Conservation (phyloP, 2,113 vertebrate genomes). For the Drymodes brunneopygia region DNA sequence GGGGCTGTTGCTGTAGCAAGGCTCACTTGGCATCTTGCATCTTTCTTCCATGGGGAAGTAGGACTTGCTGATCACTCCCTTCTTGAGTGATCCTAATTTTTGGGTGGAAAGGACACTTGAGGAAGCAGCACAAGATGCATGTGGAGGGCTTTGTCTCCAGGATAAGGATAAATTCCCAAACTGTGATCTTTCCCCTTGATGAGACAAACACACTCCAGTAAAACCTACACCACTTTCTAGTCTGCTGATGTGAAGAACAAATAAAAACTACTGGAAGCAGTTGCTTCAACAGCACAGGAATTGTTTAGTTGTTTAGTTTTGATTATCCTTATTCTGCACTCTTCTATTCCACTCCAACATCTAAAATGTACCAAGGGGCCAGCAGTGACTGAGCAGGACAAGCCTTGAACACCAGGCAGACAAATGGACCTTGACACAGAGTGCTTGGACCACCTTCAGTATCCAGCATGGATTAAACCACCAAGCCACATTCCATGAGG, state of each 20-base stretch:
- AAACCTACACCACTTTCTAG: not conserved
- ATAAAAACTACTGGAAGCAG: not conserved
- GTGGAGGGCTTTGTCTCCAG: not conserved
- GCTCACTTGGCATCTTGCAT: not conserved
- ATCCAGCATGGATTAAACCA: not conserved
- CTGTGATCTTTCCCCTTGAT: not conserved
- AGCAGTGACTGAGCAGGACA: not conserved
- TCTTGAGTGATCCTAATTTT: not conserved
- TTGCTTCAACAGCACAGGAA: not conserved
- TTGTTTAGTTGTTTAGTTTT: not conserved
- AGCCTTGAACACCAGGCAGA: not conserved
- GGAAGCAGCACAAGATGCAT: not conserved
- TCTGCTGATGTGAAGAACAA: not conserved
- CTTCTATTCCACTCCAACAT: not conserved
- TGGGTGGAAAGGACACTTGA: not conserved
- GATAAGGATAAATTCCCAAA: not conserved
- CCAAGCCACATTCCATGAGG: not conserved
- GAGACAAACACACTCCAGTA: not conserved
- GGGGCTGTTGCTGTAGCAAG: not conserved
- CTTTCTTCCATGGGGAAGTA: rapidly evolving
- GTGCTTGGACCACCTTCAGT: not conserved
- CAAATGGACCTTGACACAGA: rapidly evolving
- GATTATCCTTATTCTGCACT: not conserved
- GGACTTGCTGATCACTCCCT: not conserved
- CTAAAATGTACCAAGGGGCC: not conserved